These are phyloP conservation scores for Microcebus ravelobensis DNA, from an alignment of 2,113 vertebrate genomes.

Conservation along the genomic window DNA sequence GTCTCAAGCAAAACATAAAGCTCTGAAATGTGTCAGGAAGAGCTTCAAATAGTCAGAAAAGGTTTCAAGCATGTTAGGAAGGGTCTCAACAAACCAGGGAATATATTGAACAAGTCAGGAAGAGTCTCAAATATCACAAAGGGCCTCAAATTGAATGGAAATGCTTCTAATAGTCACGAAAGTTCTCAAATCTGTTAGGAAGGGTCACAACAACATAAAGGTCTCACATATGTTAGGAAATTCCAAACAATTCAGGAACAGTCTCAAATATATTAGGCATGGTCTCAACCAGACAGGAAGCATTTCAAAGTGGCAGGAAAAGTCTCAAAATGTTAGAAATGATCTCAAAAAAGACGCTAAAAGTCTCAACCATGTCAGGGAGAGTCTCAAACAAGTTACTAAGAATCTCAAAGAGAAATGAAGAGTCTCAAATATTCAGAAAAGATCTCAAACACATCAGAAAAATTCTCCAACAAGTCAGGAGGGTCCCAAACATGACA, in stretches of 20 bases:
- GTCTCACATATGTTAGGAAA: neutral
- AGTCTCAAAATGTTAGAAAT: neutral
- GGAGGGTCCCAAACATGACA: neutral
- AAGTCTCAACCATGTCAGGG: neutral
- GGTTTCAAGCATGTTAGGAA: neutral
- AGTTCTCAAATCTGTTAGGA: neutral
- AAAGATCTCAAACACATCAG: neutral
- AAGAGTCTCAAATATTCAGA: neutral
- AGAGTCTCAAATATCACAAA: neutral
- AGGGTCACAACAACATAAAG: neutral
- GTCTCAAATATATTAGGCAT: neutral
- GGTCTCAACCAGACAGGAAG: neutral
- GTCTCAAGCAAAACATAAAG: neutral
- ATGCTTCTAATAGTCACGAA: neutral
- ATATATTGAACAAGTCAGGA: neutral
- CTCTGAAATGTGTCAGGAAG: neutral
- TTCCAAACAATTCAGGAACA: neutral
- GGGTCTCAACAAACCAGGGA: neutral
- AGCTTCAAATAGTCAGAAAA: neutral
- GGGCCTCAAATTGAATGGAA: neutral
- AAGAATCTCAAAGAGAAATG: neutral
- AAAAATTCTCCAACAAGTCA: neutral
- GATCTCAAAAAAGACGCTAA: neutral
- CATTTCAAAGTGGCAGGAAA: neutral
- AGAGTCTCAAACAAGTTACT: neutral